A percentile compares a stretch with the other conserved stretches of the same genome.
These are phyloP conservation scores for Drosophila flavopinicola DNA, from an alignment of 2,888 invertebrate species.

Conservation along the genomic window DNA sequence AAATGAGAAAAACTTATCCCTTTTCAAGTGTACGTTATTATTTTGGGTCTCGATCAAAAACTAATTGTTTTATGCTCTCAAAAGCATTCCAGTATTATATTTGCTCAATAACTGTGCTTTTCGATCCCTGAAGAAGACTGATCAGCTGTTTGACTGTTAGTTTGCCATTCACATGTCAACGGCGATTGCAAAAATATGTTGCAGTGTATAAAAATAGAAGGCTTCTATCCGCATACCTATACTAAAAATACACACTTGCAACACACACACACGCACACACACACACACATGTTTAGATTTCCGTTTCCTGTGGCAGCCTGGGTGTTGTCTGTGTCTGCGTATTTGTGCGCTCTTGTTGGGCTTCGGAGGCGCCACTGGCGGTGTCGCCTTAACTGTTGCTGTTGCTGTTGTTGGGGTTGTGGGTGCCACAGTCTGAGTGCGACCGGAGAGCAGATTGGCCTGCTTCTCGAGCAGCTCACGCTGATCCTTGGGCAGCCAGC, in stretches of 20 bases:
- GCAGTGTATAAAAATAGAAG: too few relatives aligned
- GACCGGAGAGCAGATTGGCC: conserved; percentile 81
- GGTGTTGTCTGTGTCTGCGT: conserved; percentile 32
- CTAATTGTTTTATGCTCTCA: too few relatives aligned
- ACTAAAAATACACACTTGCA: conserved; percentile 8
- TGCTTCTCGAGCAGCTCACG: conserved; percentile 83
- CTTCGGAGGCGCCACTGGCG: conserved; percentile 26
- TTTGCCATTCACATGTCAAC: too few relatives aligned
- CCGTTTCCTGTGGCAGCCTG: conserved; percentile 82
- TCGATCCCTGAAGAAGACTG: too few relatives aligned
- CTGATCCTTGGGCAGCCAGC: conserved; percentile 84
- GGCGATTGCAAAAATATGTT: too few relatives aligned
- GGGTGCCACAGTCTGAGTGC: conserved; percentile 30
- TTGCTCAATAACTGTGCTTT: too few relatives aligned
- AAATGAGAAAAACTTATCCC: too few relatives aligned
- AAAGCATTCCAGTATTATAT: too few relatives aligned
- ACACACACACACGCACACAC: conserved; percentile 24
- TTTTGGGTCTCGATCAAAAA: too few relatives aligned
- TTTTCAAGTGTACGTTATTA: too few relatives aligned
- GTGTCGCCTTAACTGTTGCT: conserved; percentile 33
- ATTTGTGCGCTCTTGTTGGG: conserved; percentile 19
- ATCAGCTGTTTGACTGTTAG: too few relatives aligned
- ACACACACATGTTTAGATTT: conserved; percentile 69
- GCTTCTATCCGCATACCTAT: conserved; percentile 30
- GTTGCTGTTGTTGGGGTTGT: conserved; percentile 24